Percentiles rank a stretch among this genome's conserved stretches.
Conservation (phyloP, 2,888 invertebrate species). For the Galerucella nymphaeae region DNA sequence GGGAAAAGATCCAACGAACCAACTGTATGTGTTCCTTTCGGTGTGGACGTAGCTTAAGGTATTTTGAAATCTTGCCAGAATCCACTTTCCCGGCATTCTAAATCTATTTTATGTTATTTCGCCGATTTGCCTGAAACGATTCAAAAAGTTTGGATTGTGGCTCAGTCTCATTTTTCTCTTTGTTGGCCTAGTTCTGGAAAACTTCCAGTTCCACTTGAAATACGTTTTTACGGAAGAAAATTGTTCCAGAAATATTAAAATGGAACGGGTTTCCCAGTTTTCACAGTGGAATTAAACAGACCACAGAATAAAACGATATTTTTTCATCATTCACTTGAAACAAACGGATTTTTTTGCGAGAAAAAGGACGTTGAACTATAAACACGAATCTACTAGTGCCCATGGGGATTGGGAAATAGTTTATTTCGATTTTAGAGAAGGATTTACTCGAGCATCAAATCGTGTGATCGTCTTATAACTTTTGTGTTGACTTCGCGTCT, state of each 20-base stretch:
- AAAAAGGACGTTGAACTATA: constrained; percentile 17
- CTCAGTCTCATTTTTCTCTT: not conserved
- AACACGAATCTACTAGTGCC: constrained; percentile 29
- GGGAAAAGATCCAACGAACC: no score
- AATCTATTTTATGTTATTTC: no score
- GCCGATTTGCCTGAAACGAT: not conserved
- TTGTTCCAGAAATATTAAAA: not conserved
- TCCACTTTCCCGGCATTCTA: no score
- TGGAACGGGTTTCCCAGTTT: not conserved
- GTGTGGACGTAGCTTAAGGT: no score
- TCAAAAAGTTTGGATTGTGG: not conserved
- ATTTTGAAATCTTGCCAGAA: no score
- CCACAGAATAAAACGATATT: not conserved
- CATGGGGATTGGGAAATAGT: constrained; percentile 23
- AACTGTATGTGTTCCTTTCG: no score
- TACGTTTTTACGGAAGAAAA: not conserved
- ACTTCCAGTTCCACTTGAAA: not conserved
- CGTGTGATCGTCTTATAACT: constrained; percentile 30
- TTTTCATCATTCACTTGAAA: not conserved
- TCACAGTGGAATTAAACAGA: not conserved
- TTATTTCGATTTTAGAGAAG: constrained; percentile 32
- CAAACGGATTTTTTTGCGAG: not conserved
- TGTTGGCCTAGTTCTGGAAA: not conserved
- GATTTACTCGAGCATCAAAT: constrained; percentile 35
- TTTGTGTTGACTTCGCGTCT: constrained; percentile 28